Evolutionary conservation across 2,113 vertebrate genomes (phyloP).

Genomic region (Acanthochromis polyacanthus): DNA sequence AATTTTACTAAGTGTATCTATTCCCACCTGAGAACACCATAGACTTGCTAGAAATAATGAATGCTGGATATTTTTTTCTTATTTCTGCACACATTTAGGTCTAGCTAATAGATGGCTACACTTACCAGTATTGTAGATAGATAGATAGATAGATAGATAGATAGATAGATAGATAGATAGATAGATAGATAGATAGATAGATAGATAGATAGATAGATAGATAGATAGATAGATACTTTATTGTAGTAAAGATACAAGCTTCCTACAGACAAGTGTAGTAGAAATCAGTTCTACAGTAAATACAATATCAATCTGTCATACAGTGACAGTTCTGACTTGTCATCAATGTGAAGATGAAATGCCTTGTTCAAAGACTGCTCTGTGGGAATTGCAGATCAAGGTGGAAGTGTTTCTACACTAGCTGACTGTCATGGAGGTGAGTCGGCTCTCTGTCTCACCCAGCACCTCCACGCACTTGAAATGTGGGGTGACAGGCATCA

Average conservation of each 20-base stretch:
- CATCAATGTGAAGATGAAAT: background rate
- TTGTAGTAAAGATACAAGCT: background rate
- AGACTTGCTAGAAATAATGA: too few relatives aligned
- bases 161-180: too few relatives aligned
- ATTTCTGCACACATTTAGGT: too few relatives aligned
- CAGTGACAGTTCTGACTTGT: background rate
- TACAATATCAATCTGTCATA: background rate
- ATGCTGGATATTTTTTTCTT: too few relatives aligned
- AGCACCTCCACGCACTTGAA: slow-evolving; percentile 29
- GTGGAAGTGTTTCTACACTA: slow-evolving; percentile 1
- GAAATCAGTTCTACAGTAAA: background rate
- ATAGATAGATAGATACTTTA: too few relatives aligned
- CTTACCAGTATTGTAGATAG: too few relatives aligned
- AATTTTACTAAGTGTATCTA: too few relatives aligned
- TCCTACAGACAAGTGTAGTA: background rate
- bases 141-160: too few relatives aligned
- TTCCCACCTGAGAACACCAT: too few relatives aligned
- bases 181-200: too few relatives aligned
- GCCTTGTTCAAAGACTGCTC: slow-evolving; percentile 13
- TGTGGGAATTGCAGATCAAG: background rate
- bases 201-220: too few relatives aligned
- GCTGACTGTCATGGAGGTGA: slow-evolving; percentile 22
- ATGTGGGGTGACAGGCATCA: slow-evolving; percentile 74
- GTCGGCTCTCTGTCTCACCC: slow-evolving; percentile 16
- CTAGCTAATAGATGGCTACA: too few relatives aligned